A percentile compares a stretch with the other conserved stretches of the same genome.
Conservation (phyloP, 2,888 invertebrate genomes). For the Auanema freiburgensis region DNA sequence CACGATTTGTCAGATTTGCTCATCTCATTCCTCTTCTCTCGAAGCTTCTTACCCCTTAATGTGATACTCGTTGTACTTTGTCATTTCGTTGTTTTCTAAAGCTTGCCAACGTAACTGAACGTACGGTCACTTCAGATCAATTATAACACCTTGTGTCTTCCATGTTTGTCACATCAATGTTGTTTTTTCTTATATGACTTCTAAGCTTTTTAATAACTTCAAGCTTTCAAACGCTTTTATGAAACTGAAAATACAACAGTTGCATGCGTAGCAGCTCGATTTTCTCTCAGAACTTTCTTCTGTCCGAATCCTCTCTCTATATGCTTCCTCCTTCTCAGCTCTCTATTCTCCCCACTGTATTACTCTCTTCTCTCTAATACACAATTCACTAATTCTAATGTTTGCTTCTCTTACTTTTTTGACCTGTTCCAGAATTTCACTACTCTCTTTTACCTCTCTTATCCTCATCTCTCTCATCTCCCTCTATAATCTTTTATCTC, state of each 20-base stretch:
- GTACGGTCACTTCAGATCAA: too few relatives aligned
- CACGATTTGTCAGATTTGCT: too few relatives aligned
- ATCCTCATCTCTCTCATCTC: slow-evolving; percentile 14
- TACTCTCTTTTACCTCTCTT: slow-evolving; percentile 13
- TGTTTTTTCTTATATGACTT: background rate
- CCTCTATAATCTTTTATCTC: slow-evolving; percentile 6
- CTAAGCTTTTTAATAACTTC: background rate
- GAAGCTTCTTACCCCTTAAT: too few relatives aligned
- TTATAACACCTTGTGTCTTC: too few relatives aligned
- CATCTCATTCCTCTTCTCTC: too few relatives aligned
- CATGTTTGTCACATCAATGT: slow-evolving; percentile 1
- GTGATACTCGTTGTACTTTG: too few relatives aligned
- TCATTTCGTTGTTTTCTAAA: too few relatives aligned
- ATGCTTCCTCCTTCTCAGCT: background rate
- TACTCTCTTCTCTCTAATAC: slow-evolving; percentile 15
- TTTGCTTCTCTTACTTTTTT: slow-evolving; percentile 15
- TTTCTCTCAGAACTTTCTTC: background rate
- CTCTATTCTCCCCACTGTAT: slow-evolving; percentile 1
- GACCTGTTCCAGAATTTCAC: too few relatives aligned
- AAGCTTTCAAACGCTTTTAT: background rate
- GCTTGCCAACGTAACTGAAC: too few relatives aligned
- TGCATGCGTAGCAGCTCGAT: background rate
- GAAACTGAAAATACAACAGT: slow-evolving; percentile 4
- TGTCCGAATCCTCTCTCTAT: slow-evolving; percentile 4
- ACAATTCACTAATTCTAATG: too few relatives aligned